Conservation (phyloP, 1,140 invertebrate genomes). For the Drosophila truncata region DNA sequence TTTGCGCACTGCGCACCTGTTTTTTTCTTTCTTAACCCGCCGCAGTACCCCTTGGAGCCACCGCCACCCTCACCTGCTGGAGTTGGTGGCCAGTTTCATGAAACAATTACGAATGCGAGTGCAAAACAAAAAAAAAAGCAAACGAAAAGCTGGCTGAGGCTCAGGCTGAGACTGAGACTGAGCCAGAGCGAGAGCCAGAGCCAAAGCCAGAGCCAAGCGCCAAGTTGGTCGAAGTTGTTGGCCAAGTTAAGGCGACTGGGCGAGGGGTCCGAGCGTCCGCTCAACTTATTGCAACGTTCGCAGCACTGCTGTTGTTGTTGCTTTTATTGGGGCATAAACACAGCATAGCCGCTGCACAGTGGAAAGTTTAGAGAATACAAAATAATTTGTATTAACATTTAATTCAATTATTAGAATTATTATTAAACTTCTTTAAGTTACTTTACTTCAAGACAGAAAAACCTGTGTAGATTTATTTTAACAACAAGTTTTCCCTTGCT, state of each 20-base stretch:
- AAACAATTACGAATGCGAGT: slow-evolving; percentile 76
- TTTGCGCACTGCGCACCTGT: slow-evolving; percentile 71
- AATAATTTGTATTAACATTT: no score
- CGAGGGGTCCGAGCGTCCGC: slow-evolving; percentile 29
- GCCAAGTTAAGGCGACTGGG: slow-evolving; percentile 39
- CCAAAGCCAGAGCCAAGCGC: slow-evolving; percentile 41
- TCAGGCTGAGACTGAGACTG: slow-evolving; percentile 1
- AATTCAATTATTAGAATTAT: background rate
- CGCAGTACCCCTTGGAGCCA: background rate
- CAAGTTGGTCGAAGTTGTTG: slow-evolving; percentile 54
- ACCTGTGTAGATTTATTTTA: background rate
- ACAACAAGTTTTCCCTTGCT: background rate
- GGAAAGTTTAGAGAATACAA: background rate
- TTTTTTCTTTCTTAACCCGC: slow-evolving; percentile 46
- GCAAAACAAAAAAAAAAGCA: slow-evolving; percentile 38
- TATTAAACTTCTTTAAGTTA: background rate
- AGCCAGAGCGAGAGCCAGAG: slow-evolving; percentile 27
- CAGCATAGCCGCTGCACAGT: slow-evolving; percentile 47
- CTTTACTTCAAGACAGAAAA: background rate
- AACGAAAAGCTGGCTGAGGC: slow-evolving; percentile 24
- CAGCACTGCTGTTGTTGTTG: slow-evolving; percentile 22
- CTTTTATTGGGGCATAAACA: slow-evolving; percentile 49
- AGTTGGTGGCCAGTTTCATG: slow-evolving; percentile 73
- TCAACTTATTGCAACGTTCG: slow-evolving; percentile 52
- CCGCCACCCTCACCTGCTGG: slow-evolving; percentile 12